Evolutionary conservation across 2,797 vertebrate species (phyloP).

Genomic region (Craterocephalus amniculus): DNA sequence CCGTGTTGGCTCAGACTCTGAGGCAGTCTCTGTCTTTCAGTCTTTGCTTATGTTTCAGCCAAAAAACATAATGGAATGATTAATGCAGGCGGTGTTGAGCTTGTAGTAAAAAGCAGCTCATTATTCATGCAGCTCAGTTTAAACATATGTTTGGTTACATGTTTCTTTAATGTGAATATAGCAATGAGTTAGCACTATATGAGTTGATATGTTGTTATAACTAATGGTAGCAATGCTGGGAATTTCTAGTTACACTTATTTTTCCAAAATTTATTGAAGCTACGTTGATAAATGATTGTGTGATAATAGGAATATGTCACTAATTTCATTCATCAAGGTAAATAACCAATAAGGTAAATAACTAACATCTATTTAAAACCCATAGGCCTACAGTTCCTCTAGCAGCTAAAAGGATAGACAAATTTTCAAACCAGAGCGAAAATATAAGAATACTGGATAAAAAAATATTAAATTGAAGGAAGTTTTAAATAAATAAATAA

Average conservation of each 20-base stretch:
- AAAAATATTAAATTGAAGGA: background rate
- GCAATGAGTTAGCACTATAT: slow-evolving; percentile 12
- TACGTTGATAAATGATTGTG: background rate
- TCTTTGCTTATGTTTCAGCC: slow-evolving; percentile 57
- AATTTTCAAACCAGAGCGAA: too few relatives aligned
- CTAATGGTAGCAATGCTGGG: background rate
- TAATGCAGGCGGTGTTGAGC: slow-evolving; percentile 56
- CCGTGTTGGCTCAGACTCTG: slow-evolving; percentile 32
- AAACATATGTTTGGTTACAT: slow-evolving; percentile 23
- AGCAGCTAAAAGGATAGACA: too few relatives aligned
- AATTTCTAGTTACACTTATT: background rate
- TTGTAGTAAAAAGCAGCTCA: slow-evolving; percentile 32
- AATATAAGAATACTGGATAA: too few relatives aligned
- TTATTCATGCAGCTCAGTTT: slow-evolving; percentile 24
- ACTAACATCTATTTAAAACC: too few relatives aligned
- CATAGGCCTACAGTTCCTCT: too few relatives aligned
- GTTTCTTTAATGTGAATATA: slow-evolving; percentile 12
- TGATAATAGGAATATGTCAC: background rate
- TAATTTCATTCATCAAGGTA: too few relatives aligned
- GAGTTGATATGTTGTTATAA: background rate
- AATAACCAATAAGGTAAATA: too few relatives aligned
- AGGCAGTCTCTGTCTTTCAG: slow-evolving; percentile 53
- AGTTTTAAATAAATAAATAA: background rate
- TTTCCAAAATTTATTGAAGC: background rate
- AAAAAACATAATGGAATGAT: slow-evolving; percentile 60